Evolutionary conservation across 2,113 vertebrate species (phyloP), one percentile per base, ranked within the genome.

Genomic region (Sinocyclocheilus rhinocerous): DNA sequence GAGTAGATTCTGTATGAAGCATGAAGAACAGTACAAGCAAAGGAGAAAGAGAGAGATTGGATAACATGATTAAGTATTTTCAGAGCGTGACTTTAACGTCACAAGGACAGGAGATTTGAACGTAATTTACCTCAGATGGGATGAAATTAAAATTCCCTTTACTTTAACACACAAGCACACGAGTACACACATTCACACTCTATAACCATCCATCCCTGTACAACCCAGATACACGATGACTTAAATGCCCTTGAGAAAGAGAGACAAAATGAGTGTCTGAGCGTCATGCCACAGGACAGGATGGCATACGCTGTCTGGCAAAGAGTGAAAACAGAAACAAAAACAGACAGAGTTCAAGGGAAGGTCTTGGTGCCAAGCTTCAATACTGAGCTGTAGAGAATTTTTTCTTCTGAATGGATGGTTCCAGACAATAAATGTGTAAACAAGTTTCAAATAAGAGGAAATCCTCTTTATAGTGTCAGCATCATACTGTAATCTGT

Each of bases 191-290:
- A 67, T 63, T n/a, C 22, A 52, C 42, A 84, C 20, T 24, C 67
- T 75, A 73, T 13, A 55, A 20, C 42, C 48, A 65, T 73, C 52
- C 15, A 36, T 52, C 29, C 13, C 52, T 69, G 26, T 22, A 78
- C 69, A 67, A 86, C 57, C 73, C 26, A 83, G 75, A 86, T 83
- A 80, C 63, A 52, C n/a, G 16, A 77, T 42, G 55, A 76, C 79
- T 50, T 16, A 36, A 76, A 82, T 29, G 61, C 55, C 50, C 26
- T 79, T 18, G 50, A 81, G 85, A 42, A 69, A 87, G 29, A n/a
- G 52, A 84, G 73, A 42, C 36, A 42, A 48, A 45, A 42, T 72
- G 63, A 59, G 69, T 29, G 29, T n/a, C 55, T 33, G 76, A 63
- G n/a, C 29, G 22, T 73, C 42, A 63, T 48, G 61, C 24, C 42